These are phyloP conservation scores for Zootermopsis nevadensis DNA, from an alignment of 2,888 invertebrate species.

Conservation along the genomic window DNA sequence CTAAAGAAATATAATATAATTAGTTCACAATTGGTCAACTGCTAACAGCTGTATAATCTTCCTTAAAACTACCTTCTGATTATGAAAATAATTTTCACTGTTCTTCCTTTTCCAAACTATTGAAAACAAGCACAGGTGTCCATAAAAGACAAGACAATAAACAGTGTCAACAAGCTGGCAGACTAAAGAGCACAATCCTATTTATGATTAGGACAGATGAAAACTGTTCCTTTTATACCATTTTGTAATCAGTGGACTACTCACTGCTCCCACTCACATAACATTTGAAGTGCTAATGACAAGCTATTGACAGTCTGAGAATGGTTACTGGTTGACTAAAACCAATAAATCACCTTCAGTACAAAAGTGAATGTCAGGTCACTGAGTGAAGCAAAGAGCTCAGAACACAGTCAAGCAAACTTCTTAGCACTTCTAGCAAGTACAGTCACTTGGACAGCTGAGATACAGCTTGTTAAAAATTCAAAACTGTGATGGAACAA, in stretches of 20 bases:
- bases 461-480: not conserved
- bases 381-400: not conserved
- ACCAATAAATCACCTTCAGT: conserved; percentile 1
- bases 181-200: not conserved
- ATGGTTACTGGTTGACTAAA: not conserved
- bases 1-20: not conserved
- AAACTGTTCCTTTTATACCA: not conserved
- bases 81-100: conserved; percentile 20
- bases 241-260: not conserved
- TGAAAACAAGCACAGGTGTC: conserved; percentile 7
- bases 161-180: not conserved
- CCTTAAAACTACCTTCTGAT: conserved; percentile 15
- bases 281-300: not conserved
- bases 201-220: not conserved
- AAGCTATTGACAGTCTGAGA: not conserved
- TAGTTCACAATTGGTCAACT: conserved; percentile 5
- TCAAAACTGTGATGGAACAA: not conserved
- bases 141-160: not conserved
- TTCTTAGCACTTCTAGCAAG: not conserved
- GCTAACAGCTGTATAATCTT: not conserved
- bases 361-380: not conserved
- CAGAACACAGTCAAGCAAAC: not conserved
- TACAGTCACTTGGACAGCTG: not conserved
- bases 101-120: not conserved
- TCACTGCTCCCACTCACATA: not conserved